phyloP scores from a whole-genome alignment of 2,888 invertebrate genomes.

The Noctua pronuba region DNA sequence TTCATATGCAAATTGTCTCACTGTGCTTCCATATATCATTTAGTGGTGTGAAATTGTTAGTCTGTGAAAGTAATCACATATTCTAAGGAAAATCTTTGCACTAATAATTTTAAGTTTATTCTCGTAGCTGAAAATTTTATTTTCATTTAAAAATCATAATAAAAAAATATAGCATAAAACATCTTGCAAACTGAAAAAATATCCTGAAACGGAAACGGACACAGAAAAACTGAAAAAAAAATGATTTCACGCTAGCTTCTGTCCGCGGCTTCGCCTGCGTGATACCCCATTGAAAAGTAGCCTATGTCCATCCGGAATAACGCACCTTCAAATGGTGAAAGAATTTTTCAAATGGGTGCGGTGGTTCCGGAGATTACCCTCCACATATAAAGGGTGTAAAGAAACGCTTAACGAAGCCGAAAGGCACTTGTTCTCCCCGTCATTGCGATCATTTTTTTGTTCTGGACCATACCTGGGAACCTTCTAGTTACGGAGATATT shows the following conservation, averaged over 20 bases:
- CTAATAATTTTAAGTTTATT: conserved; percentile 13
- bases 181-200: background rate
- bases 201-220: too few relatives aligned
- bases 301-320: background rate
- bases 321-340: background rate
- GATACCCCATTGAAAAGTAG: background rate
- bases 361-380: background rate
- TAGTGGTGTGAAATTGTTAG: conserved; percentile 48
- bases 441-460: too few relatives aligned
- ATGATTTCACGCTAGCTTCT: background rate
- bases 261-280: background rate
- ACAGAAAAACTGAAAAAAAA: background rate
- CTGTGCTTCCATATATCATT: conserved; percentile 57
- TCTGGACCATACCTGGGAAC: too few relatives aligned
- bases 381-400: too few relatives aligned
- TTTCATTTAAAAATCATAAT: background rate
- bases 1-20: conserved; percentile 61
- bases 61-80: conserved; percentile 45
- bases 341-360: background rate
- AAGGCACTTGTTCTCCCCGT: too few relatives aligned
- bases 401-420: too few relatives aligned
- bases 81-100: conserved; percentile 23
- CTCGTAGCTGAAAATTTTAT: background rate
- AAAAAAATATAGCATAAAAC: background rate
- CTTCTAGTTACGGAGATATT: too few relatives aligned